A percentile compares a stretch with the other conserved stretches of the same genome.
phyloP scores from a whole-genome alignment of 2,113 vertebrate genomes.

The Paraplagusia blochii region DNA sequence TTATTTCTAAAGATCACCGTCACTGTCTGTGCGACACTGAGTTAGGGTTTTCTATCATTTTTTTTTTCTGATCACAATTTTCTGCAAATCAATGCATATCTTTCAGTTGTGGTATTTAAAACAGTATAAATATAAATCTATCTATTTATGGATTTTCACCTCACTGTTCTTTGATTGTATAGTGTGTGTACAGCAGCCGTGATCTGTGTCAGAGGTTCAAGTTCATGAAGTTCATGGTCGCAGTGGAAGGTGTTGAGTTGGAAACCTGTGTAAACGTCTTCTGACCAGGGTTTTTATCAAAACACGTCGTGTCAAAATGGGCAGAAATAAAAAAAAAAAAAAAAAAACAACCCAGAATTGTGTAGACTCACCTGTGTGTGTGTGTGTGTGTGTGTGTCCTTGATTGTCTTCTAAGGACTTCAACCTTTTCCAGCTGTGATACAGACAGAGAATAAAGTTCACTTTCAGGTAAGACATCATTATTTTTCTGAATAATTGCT shows the following conservation, averaged over 20 bases:
- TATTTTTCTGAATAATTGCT: too few species aligned
- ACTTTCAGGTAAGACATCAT: too few species aligned
- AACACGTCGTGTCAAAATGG: conserved; percentile 68
- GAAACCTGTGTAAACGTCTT: conserved; percentile 68
- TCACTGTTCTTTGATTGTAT: conserved; percentile 72
- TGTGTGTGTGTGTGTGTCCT: too few species aligned
- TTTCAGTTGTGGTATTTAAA: conserved; percentile 26
- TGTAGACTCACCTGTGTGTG: conserved; percentile 2
- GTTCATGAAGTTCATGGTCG: conserved; percentile 51
- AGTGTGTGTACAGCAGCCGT: conserved; percentile 61
- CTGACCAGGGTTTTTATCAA: conserved; percentile 60
- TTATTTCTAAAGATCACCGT: conserved; percentile 27
- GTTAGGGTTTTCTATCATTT: conserved; percentile 21
- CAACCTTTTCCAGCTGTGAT: too few species aligned
- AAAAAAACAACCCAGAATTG: too few species aligned
- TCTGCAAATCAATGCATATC: conserved; percentile 35
- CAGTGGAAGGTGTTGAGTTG: conserved; percentile 55
- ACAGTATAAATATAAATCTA: conserved; percentile 13
- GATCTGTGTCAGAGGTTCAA: conserved; percentile 46
- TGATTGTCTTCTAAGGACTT: too few species aligned
- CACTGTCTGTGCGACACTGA: conserved; percentile 35
- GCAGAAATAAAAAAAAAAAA: conserved; percentile 74
- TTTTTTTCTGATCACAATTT: conserved; percentile 30
- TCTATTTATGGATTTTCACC: conserved; percentile 32
- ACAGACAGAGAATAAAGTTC: too few species aligned